These are phyloP conservation scores for Engystomops pustulosus DNA, from an alignment of 2,113 vertebrate species.

Conservation along the genomic window DNA sequence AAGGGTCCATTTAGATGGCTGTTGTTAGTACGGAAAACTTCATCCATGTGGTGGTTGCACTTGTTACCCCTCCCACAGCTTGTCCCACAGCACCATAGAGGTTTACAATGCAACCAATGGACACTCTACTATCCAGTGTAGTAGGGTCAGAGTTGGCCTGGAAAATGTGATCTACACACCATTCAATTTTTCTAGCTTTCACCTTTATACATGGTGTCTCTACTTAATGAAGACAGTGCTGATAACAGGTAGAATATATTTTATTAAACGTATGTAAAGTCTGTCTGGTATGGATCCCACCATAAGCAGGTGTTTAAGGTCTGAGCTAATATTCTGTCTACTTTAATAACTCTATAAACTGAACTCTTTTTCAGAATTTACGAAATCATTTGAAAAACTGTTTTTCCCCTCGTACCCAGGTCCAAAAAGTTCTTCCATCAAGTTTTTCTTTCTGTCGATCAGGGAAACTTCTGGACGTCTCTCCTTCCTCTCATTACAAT, in stretches of 20 bases:
- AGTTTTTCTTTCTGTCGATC: neutral
- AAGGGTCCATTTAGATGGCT: too few relatives aligned
- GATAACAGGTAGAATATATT: neutral
- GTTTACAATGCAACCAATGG: too few relatives aligned
- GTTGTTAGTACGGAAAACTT: too few relatives aligned
- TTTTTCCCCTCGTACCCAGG: neutral
- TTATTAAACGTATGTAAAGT: neutral
- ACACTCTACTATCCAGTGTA: too few relatives aligned
- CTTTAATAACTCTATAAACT: neutral
- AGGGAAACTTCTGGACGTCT: neutral
- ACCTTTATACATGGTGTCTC: too few relatives aligned
- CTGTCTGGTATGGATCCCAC: neutral
- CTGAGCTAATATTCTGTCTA: neutral
- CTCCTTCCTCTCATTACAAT: neutral
- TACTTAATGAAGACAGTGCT: neutral
- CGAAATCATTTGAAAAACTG: neutral
- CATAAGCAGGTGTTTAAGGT: neutral
- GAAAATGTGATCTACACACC: too few relatives aligned
- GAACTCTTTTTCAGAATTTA: neutral
- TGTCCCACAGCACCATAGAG: too few relatives aligned
- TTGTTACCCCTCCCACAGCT: too few relatives aligned
- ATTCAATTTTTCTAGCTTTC: too few relatives aligned
- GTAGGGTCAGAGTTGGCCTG: too few relatives aligned
- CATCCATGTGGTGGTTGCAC: too few relatives aligned
- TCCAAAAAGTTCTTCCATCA: conserved; percentile 4